Evolutionary conservation across 2,888 invertebrate genomes (phyloP).

Genomic region (Andrena hattorfiana): DNA sequence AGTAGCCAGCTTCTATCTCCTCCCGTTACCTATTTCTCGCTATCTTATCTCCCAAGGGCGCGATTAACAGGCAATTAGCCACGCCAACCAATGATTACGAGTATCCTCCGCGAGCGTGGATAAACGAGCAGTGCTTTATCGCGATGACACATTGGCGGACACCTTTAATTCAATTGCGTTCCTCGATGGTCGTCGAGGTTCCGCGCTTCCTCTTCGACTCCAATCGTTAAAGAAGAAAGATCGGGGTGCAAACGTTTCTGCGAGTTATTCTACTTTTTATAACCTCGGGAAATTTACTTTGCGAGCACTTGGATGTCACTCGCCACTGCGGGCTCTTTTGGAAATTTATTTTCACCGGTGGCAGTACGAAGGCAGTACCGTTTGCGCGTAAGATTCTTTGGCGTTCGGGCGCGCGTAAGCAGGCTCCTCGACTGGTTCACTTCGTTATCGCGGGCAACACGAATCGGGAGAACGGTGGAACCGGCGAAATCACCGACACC

Average conservation of each 20-base stretch:
- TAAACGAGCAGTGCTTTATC: not conserved
- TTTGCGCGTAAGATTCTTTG: not conserved
- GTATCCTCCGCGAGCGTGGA: not conserved
- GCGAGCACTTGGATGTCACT: not conserved
- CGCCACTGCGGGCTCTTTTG: not conserved
- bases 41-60: conserved; percentile 39
- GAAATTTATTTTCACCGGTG: not conserved
- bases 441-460: not conserved
- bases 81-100: not conserved
- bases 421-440: not conserved
- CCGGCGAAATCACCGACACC: conserved; percentile 19
- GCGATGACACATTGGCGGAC: not conserved
- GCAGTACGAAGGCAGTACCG: not conserved
- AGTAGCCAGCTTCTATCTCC: not conserved
- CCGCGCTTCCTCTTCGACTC: not conserved
- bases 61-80: conserved; percentile 44
- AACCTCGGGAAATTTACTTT: not conserved
- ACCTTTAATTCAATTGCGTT: not conserved
- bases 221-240: not conserved
- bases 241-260: not conserved
- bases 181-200: conserved; percentile 5
- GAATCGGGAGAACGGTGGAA: conserved; percentile 17
- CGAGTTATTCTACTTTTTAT: not conserved
- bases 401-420: not conserved
- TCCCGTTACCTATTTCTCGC: not conserved